Evolutionary conservation across 2,113 vertebrate species (phyloP).

Genomic region (Psilopsiagon aurifrons): DNA sequence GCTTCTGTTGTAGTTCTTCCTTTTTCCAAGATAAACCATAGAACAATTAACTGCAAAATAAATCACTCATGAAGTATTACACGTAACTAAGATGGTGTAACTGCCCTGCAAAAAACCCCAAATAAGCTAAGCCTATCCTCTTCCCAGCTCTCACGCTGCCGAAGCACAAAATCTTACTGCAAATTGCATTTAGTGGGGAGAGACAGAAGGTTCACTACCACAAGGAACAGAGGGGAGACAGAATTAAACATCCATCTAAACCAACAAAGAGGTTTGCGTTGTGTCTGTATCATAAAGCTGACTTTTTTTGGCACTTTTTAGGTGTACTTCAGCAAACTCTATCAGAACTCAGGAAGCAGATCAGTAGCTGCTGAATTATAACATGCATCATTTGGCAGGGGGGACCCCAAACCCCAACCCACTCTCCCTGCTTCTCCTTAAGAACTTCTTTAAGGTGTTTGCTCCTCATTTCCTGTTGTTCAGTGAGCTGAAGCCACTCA

Average conservation of each 20-base stretch:
- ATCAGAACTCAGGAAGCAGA: background rate
- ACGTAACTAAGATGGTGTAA: background rate
- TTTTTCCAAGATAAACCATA: background rate
- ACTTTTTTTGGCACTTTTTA: background rate
- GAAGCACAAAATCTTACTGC: background rate
- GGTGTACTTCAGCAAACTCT: rapidly evolving
- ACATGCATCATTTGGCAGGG: background rate
- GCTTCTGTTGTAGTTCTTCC: background rate
- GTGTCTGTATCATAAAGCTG: background rate
- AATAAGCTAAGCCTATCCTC: rapidly evolving
- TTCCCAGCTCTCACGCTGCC: background rate
- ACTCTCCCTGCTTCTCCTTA: background rate
- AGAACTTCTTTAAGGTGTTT: background rate
- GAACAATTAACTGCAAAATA: background rate
- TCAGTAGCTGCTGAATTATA: background rate
- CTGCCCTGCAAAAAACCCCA: background rate
- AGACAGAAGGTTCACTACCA: background rate
- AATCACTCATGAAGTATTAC: background rate
- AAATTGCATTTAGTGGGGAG: background rate
- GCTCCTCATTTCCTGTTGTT: background rate
- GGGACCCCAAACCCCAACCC: background rate
- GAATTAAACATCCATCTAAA: background rate
- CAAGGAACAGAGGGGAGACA: background rate
- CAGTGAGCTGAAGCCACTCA: background rate
- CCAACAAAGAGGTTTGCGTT: background rate